Percentiles rank a stretch among this genome's conserved stretches.
Evolutionary conservation across 1,140 invertebrate species (phyloP).

Genomic region (Glossosoma conforme): DNA sequence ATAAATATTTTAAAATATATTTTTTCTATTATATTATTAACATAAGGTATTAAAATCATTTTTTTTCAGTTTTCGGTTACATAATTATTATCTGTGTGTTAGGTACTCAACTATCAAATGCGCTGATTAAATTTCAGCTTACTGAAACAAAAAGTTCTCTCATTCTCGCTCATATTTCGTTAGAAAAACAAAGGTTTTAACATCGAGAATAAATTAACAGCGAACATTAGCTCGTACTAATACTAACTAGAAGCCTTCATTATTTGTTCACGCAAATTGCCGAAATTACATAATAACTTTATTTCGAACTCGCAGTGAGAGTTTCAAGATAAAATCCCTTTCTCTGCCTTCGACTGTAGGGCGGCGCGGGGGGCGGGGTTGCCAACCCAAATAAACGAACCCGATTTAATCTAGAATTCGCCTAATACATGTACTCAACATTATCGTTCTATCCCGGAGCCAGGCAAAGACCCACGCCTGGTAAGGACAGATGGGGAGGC

Average conservation of each 20-base stretch:
- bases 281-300: slow-evolving; percentile 25
- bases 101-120: no score
- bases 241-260: slow-evolving; percentile 21
- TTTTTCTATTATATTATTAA: no score
- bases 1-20: no score
- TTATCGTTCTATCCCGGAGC: slow-evolving; percentile 22
- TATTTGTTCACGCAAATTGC: slow-evolving; percentile 21
- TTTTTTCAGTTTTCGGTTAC: no score
- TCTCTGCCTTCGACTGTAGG: slow-evolving; percentile 1
- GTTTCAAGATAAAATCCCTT: slow-evolving; percentile 29
- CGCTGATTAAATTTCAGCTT: no score
- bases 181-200: no score
- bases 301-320: slow-evolving; percentile 21
- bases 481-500: slow-evolving; percentile 29
- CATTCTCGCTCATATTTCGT: no score
- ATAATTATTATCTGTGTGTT: no score
- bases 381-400: slow-evolving; percentile 24
- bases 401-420: slow-evolving; percentile 30
- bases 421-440: slow-evolving; percentile 19
- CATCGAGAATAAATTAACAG: no score
- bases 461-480: slow-evolving; percentile 25
- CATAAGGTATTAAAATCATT: no score
- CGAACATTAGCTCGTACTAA: slow-evolving; percentile 8
- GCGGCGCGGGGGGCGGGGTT: background rate
- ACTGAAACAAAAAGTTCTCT: no score